Evolutionary conservation across 2,888 invertebrate species (phyloP), one percentile per base, ranked within the genome.

Genomic region (Melanophora roralis): DNA sequence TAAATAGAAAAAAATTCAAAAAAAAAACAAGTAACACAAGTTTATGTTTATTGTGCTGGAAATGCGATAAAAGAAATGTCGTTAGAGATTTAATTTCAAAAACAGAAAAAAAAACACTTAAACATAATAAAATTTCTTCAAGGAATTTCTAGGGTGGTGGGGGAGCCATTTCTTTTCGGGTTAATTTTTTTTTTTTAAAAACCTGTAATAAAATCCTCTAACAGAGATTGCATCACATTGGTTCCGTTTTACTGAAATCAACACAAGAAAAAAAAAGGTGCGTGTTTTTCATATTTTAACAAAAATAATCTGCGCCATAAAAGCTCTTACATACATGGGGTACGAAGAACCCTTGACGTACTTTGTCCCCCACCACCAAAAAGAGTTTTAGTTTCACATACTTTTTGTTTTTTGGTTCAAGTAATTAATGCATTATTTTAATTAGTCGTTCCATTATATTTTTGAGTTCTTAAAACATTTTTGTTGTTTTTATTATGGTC

Each of bases 11-110:
- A 51, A 69, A 49, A 9, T n/a, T 7, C 2, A 47, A 27, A 11
- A n/a, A 32, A 32, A 71, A 14, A 53, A 51, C 4, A 51, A n/a
- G 36, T 38, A 45, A 36, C 36, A 1, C n/a, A 38, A 51, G 27
- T 27, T 59, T 40, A 32, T 76, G 79, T 72, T 67, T 80, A 76
- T 71, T 69, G 69, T 60, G 68, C 84, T 86, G 84, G 85, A 87
- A 87, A 84, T 87, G 86, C 87, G 87, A 87, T 87, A 87, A 87
- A 86, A 86, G 85, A 87, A 87, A 87, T 85, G 83, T 85, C 82
- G 78, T 81, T 73, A 77, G 81, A 68, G 69, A 43, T 65, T 68
- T 34, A 60, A 60, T 60, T 60, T 59, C 49, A 60, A 27, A 45
- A 40, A n/a, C 1, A 53, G 27, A 47, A 38, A 38, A 3, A 32